Percentiles rank a stretch among this genome's conserved stretches.
Conservation (phyloP, 2,113 vertebrate species). For the Pachypanchax playfairii region DNA sequence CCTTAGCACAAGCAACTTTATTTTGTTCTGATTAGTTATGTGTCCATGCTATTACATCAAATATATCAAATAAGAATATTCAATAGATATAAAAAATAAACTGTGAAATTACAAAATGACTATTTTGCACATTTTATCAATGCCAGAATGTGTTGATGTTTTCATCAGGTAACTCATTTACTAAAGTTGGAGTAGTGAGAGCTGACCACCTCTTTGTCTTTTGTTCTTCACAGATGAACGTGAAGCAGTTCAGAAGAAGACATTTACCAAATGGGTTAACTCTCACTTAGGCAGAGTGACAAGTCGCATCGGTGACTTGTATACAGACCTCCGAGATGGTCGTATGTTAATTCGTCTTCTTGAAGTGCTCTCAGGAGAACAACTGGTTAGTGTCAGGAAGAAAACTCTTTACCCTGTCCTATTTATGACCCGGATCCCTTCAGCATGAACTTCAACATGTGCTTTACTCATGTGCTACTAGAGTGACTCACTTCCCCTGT, state of each 20-base stretch:
- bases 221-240: conserved; percentile 85
- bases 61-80: not conserved
- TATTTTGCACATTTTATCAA: not conserved
- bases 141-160: not conserved
- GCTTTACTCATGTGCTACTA: conserved; percentile 34
- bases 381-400: conserved; percentile 83
- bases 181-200: conserved; percentile 1
- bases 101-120: not conserved
- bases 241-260: conserved; percentile 95
- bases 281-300: conserved; percentile 91
- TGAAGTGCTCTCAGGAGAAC: conserved; percentile 92
- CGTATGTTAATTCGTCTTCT: conserved; percentile 91
- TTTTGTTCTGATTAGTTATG: not conserved
- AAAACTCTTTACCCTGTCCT: conserved; percentile 10
- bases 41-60: not conserved
- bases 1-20: not conserved
- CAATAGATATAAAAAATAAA: too few species aligned
- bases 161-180: not conserved
- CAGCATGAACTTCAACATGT: conserved; percentile 24
- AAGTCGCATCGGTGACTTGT: conserved; percentile 90
- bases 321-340: conserved; percentile 91
- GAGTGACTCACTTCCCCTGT: conserved; percentile 17
- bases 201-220: not conserved
- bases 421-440: conserved; percentile 14
- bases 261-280: conserved; percentile 96